A percentile compares a stretch with the other conserved stretches of the same genome.
These are phyloP conservation scores for Gastracanthus pulcherrimus DNA, from an alignment of 2,888 invertebrate species.

Conservation along the genomic window DNA sequence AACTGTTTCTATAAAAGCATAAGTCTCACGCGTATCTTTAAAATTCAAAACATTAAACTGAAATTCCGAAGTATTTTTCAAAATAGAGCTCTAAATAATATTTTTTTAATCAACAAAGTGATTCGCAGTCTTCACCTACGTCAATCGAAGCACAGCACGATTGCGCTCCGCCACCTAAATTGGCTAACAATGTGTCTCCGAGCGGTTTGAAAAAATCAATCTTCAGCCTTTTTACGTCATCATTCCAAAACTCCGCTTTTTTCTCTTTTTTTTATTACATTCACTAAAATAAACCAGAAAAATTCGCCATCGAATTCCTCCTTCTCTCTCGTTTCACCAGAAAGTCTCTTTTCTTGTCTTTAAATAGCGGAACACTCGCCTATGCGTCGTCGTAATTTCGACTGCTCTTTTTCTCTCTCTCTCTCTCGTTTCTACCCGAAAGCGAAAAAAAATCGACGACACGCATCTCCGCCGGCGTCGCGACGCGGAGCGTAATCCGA, in stretches of 20 bases:
- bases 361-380: constrained; percentile 40
- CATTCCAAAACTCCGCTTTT: constrained; percentile 6
- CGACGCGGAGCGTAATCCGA: constrained; percentile 49
- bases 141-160: too few species aligned
- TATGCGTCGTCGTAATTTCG: constrained; percentile 21
- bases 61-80: background rate
- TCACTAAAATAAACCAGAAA: constrained; percentile 35
- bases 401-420: constrained; percentile 8
- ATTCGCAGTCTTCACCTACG: background rate
- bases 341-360: constrained; percentile 23
- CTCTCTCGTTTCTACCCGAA: background rate
- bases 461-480: constrained; percentile 33
- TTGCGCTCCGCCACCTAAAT: background rate
- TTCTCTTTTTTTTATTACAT: constrained; percentile 10
- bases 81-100: background rate
- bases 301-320: constrained; percentile 34
- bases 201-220: constrained; percentile 2
- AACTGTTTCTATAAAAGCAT: too few species aligned
- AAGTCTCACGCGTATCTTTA: too few species aligned
- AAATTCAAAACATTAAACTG: background rate
- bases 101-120: background rate
- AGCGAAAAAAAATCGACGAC: constrained; percentile 42
- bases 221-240: constrained; percentile 21
- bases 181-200: background rate
- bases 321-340: constrained; percentile 4